phyloP scores from a whole-genome alignment of 1,140 invertebrate species.

The Octopus bimaculoides region DNA sequence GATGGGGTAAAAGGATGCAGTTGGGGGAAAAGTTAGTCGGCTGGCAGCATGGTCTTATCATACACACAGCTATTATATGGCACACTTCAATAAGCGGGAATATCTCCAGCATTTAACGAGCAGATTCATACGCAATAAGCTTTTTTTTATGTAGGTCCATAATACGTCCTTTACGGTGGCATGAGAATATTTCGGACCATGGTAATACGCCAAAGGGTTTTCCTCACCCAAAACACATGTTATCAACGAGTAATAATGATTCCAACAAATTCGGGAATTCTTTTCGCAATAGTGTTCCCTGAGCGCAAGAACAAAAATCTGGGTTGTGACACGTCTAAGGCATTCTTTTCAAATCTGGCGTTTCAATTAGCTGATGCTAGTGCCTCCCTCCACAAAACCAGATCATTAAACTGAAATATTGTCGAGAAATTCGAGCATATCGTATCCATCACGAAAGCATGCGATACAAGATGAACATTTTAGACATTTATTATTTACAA shows the following conservation, averaged over 20 bases:
- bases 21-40: conserved; percentile 42
- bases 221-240: conserved; percentile 22
- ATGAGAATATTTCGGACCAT: not conserved
- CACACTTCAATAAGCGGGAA: conserved; percentile 56
- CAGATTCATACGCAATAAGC: conserved; percentile 44
- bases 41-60: conserved; percentile 55
- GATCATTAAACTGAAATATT: not conserved
- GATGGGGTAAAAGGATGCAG: conserved; percentile 30
- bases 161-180: conserved; percentile 20
- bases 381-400: conserved; percentile 25
- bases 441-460: not conserved
- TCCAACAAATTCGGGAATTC: conserved; percentile 42
- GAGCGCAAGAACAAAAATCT: conserved; percentile 43
- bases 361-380: conserved; percentile 48
- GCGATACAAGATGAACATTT: not conserved
- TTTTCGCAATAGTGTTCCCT: conserved; percentile 45
- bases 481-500: not conserved
- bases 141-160: conserved; percentile 16
- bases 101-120: conserved; percentile 40
- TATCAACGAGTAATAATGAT: conserved; percentile 31
- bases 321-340: conserved; percentile 47
- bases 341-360: conserved; percentile 52
- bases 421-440: not conserved
- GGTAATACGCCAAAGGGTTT: not conserved
- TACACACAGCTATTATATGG: conserved; percentile 50